Base-by-base conservation (phyloP, 2,797 vertebrate species). In the Hydrocynus forskahlii region DNA sequence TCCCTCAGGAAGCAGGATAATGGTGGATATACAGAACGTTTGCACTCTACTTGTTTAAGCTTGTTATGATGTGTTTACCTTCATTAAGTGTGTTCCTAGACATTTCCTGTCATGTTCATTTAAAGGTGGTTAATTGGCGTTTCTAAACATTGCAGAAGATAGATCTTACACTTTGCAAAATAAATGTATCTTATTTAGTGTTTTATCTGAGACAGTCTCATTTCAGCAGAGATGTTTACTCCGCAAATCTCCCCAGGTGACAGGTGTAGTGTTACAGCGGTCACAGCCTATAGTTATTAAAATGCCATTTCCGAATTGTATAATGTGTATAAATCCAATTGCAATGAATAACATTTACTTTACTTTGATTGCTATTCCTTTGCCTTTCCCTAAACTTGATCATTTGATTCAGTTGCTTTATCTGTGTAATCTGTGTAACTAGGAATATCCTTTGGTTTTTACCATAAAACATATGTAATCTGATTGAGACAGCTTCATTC, bases 31-130 rank as follows among this genome's bases (percentile, higher is more conserved):
- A 72, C 19, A 72, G 57, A 71, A n/a, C 16, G 64, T 4, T 50
- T 23, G n/a, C 25, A 74, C 63, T 38, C 45, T 60, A 48, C 68
- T 75, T 79, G 62, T 79, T 74, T 64, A 48, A 76, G 66, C 29
- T 25, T 78, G 70, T 69, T 83, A 60, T 66, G 57, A 54, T 64
- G 38, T 69, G 38, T 64, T 74, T 69, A 64, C 57, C 13, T 69
- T 45, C 35, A 29, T n/a, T 70, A 68, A 55, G 4, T 66, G 45
- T 72, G 64, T 72, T 80, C 67, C 29, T 63, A 76, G 48, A 10
- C 13, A 4, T 70, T 70, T 75, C 29, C 60, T 45, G 63, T 74
- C 64, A 17, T 69, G 76, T 75, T 60, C 57, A 63, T 69, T 83
- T 67, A 79, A 57, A 38, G 59, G 21, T 25, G 57, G 57, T 69